Conservation (phyloP, 2,797 vertebrate genomes). For the Chromobotia macracanthus region DNA sequence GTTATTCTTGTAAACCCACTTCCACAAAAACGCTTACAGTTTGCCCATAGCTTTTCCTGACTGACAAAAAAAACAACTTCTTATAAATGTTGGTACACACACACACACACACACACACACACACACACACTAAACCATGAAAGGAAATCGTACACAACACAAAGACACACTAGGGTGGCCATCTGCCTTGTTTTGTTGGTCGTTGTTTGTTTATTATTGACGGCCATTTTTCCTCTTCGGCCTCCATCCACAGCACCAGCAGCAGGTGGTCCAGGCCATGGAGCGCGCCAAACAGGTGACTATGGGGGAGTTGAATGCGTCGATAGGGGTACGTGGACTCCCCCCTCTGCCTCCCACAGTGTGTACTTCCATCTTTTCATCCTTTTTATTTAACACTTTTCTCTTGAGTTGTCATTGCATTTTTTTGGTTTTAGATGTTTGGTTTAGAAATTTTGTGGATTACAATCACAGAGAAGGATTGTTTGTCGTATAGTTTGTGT, state of each 20-base stretch:
- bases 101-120: no score
- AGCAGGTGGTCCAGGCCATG: constrained; percentile 94
- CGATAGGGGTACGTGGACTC: constrained; percentile 91
- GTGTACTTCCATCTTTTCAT: constrained; percentile 75
- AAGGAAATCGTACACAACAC: background rate
- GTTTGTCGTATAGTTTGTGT: no score
- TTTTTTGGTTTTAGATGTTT: constrained; percentile 9
- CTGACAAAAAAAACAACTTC: constrained; percentile 22
- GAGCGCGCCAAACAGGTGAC: constrained; percentile 96
- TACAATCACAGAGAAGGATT: no score
- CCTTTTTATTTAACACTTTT: constrained; percentile 51
- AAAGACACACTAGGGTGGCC: constrained; percentile 29
- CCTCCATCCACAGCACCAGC: constrained; percentile 83
- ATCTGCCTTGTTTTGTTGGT: constrained; percentile 35
- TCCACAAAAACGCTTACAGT: constrained; percentile 29
- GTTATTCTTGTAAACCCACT: constrained; percentile 35
- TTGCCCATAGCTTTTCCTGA: constrained; percentile 35
- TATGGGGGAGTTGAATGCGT: constrained; percentile 94
- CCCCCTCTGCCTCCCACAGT: constrained; percentile 82
- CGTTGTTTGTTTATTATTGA: constrained; percentile 41
- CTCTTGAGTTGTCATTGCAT: constrained; percentile 56
- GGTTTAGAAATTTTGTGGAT: background rate
- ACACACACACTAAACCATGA: background rate
- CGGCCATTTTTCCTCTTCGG: constrained; percentile 4
- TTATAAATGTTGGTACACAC: background rate